phyloP scores from a whole-genome alignment of 2,888 invertebrate species.

The Melipona beecheii region DNA sequence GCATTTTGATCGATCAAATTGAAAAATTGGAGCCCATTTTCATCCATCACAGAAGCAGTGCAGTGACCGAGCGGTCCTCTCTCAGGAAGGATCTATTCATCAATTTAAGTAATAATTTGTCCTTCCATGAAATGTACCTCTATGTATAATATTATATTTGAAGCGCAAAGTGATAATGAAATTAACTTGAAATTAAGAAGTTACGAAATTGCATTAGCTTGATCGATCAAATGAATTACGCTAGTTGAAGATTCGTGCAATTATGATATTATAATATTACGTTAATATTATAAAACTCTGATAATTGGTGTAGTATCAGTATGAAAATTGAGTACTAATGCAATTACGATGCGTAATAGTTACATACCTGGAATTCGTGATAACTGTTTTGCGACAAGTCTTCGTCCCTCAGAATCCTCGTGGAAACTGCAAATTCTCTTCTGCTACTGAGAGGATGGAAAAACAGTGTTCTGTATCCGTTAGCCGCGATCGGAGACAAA shows the following conservation, averaged over 20 bases:
- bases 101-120: background rate
- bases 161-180: background rate
- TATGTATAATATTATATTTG: background rate
- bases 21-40: constrained; percentile 90
- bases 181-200: background rate
- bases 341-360: background rate
- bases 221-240: no score
- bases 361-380: constrained; percentile 87
- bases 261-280: no score
- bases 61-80: constrained; percentile 89
- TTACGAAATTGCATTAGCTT: no score
- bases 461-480: constrained; percentile 90
- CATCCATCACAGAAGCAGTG: constrained; percentile 90
- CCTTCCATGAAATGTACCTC: background rate
- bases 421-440: constrained; percentile 92
- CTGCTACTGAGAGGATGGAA: constrained; percentile 92
- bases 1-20: constrained; percentile 92
- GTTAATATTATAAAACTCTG: no score
- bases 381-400: constrained; percentile 88
- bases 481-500: constrained; percentile 87
- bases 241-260: no score
- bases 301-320: no score
- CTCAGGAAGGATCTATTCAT: constrained; percentile 85
- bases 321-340: background rate
- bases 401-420: constrained; percentile 89